Percentiles rank a stretch among this genome's conserved stretches.
Conservation (phyloP, 64 coral and sea anemone genomes). For the Montipora foliosa region DNA sequence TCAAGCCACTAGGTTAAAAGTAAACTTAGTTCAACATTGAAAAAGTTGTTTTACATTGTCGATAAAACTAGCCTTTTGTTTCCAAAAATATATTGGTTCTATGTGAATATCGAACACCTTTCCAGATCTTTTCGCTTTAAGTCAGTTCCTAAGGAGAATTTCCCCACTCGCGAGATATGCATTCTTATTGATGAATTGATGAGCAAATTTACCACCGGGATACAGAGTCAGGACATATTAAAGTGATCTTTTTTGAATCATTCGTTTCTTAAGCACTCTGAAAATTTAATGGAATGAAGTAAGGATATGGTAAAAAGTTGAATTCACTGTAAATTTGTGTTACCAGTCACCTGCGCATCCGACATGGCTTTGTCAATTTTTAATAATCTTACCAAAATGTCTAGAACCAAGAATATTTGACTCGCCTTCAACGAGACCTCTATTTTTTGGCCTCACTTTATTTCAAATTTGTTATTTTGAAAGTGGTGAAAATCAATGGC, state of each 20-base stretch:
- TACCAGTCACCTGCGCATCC: conserved; percentile 16
- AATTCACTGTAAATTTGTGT: not conserved
- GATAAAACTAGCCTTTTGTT: conserved; percentile 21
- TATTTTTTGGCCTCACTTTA: not conserved
- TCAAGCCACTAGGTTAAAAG: not conserved
- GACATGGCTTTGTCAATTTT: conserved; percentile 44
- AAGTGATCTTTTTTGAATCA: not conserved
- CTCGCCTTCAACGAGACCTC: not conserved
- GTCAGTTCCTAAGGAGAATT: conserved; percentile 68
- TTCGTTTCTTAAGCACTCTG: not conserved
- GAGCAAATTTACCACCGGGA: not conserved
- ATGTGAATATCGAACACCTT: conserved; percentile 19
- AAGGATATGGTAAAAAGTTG: conserved; percentile 28
- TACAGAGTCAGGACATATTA: not conserved
- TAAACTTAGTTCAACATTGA: not conserved
- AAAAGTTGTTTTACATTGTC: not conserved
- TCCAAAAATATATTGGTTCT: conserved; percentile 27
- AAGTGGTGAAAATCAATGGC: not conserved
- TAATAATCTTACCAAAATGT: conserved; percentile 51
- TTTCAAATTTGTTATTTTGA: not conserved
- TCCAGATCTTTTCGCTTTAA: conserved; percentile 17
- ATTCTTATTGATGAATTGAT: not conserved
- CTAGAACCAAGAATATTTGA: conserved; percentile 38
- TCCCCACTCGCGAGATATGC: conserved; percentile 22
- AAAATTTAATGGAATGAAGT: conserved; percentile 10